Base-by-base conservation (phyloP, 1,140 invertebrate species). In the Calycopis cecrops region DNA sequence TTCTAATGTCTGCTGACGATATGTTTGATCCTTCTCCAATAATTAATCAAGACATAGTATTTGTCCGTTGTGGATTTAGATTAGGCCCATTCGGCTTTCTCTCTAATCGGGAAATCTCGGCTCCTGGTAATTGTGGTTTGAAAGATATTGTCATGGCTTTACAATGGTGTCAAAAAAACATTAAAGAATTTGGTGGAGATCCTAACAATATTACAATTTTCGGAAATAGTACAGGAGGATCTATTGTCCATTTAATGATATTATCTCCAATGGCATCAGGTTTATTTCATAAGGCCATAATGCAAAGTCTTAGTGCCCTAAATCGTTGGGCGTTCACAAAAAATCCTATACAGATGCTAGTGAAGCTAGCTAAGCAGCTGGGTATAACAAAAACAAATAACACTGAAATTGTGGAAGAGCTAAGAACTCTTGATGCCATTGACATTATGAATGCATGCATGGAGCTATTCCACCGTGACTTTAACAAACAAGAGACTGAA, bases 161-260 rank as follows among this genome's bases (percentile, higher is more conserved):
- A 47, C 85, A 90, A 76, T 93, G 91, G 90, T 77, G 92, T 10
- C 84, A 90, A 69, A 85, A 83, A 51, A 92, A 92, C 66, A 92
- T 92, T 40, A 59, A 49, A 34, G 40, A 57, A 17, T 92, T 93
- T 75, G 87, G 89, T 57, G 92, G 92, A 4, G 89, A 92, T 65
- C 85, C 89, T 7, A 73, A 87, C 35, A 89, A 89, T 70, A 88
- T 92, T 3, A 93, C 91, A 3, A 75, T 92, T 50, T 89, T 91
- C 74, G 92, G 92, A 44, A 82, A 86, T 47, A 88, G 89, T 60
- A 81, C 91, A 11, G 92, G 92, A 2, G 91, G 88, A 18, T 80
- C 87, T 11, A 76, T 81, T n/a, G 85, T 89, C 6, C 87, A 90
- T 63, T 78, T 88, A 9, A 80, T 89, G 73, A 79, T 89, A 49